These are phyloP conservation scores for Catharus bicknelli DNA, from an alignment of 2,113 vertebrate genomes.

Conservation along the genomic window DNA sequence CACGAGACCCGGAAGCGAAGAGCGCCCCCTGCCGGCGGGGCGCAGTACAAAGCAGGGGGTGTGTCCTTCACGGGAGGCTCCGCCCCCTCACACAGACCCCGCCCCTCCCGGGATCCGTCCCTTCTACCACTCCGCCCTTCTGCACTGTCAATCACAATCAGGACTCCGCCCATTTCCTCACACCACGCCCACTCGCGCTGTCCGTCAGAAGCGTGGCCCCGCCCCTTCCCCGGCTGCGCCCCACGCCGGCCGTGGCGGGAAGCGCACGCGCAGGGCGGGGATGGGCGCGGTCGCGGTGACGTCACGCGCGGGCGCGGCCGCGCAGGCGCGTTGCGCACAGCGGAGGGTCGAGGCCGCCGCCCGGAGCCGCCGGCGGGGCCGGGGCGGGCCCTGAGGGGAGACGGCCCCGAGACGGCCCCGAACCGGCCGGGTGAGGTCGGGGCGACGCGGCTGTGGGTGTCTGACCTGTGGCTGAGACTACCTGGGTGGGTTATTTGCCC, in stretches of 20 bases:
- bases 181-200: no score
- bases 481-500: background rate
- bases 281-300: accelerated
- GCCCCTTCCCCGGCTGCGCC: no score
- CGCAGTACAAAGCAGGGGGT: accelerated
- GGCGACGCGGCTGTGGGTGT: background rate
- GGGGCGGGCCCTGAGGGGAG: background rate
- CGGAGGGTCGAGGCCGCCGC: background rate
- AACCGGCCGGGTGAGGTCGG: background rate
- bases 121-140: accelerated
- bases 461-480: background rate
- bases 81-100: background rate
- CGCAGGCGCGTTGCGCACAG: background rate
- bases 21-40: background rate
- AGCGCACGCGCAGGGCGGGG: background rate
- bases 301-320: accelerated
- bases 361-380: background rate
- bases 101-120: accelerated
- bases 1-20: accelerated
- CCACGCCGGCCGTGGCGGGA: background rate
- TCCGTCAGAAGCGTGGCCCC: no score
- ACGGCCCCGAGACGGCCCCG: background rate
- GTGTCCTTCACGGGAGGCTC: accelerated
- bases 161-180: no score
- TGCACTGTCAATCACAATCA: no score